Evolutionary conservation across 2,113 vertebrate species (phyloP).

Genomic region (Mesocricetus auratus): DNA sequence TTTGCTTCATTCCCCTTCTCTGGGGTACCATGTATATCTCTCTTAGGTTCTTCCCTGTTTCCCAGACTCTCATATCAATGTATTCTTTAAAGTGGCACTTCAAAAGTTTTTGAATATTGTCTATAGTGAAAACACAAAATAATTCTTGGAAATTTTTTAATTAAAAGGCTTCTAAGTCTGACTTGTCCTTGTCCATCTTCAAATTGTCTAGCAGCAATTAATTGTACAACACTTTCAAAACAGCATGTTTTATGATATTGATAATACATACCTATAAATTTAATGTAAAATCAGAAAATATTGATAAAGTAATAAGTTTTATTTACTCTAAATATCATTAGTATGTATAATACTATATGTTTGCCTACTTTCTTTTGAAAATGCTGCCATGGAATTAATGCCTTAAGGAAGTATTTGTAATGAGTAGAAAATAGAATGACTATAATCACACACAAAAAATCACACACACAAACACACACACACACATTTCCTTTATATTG

Average conservation of each 20-base stretch:
- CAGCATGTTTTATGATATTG: not conserved
- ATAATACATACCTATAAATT: not conserved
- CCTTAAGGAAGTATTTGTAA: not conserved
- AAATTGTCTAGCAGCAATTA: not conserved
- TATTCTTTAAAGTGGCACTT: not conserved
- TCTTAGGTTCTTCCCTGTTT: too few relatives aligned
- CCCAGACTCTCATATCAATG: too few relatives aligned
- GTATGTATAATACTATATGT: not conserved
- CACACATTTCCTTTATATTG: too few relatives aligned
- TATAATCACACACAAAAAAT: not conserved
- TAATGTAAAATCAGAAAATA: not conserved
- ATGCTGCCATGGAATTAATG: not conserved
- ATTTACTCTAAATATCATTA: not conserved
- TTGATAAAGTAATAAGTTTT: not conserved
- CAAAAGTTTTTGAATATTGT: not conserved
- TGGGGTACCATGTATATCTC: too few relatives aligned
- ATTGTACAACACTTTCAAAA: not conserved
- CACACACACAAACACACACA: not conserved
- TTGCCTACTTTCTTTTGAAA: not conserved
- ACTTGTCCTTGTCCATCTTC: not conserved
- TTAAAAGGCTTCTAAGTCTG: not conserved
- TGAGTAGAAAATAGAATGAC: not conserved
- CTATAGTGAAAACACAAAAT: not conserved
- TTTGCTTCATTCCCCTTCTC: too few relatives aligned
- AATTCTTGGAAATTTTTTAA: not conserved